Conservation (phyloP, 2,797 vertebrate genomes). For the Rhodeus uyekii region DNA sequence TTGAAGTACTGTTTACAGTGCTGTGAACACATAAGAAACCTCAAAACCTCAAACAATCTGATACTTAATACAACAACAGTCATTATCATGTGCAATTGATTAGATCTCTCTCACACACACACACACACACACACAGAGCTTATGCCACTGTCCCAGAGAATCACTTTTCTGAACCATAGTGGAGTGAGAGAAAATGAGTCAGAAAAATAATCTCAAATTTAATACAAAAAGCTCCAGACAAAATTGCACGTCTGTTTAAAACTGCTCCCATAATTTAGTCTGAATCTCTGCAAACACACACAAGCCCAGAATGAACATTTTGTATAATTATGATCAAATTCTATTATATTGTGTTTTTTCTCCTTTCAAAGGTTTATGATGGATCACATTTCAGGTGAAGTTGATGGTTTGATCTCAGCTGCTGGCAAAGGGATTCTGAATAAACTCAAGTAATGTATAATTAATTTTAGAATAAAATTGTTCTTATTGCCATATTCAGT, state of each 20-base stretch:
- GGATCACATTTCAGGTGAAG: background rate
- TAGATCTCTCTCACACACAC: background rate
- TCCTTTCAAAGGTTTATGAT: constrained; percentile 5
- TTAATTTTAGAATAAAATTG: no score
- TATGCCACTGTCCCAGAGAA: no score
- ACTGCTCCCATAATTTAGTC: no score
- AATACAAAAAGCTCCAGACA: no score
- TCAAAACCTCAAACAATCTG: background rate
- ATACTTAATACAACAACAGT: background rate
- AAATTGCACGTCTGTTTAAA: no score
- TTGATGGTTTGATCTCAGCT: constrained; percentile 9
- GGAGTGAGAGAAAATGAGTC: no score
- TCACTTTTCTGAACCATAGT: no score
- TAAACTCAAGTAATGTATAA: constrained; percentile 20
- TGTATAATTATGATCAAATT: background rate
- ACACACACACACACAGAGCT: no score
- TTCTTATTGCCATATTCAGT: no score
- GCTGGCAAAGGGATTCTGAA: background rate
- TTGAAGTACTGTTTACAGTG: constrained; percentile 30
- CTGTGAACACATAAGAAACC: background rate
- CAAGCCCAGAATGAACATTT: background rate
- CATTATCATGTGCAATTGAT: background rate
- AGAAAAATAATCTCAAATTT: no score
- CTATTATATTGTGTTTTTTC: background rate
- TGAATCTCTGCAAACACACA: background rate